Evolutionary conservation across 2,888 invertebrate species (phyloP).

Genomic region (Diogma glabrata): DNA sequence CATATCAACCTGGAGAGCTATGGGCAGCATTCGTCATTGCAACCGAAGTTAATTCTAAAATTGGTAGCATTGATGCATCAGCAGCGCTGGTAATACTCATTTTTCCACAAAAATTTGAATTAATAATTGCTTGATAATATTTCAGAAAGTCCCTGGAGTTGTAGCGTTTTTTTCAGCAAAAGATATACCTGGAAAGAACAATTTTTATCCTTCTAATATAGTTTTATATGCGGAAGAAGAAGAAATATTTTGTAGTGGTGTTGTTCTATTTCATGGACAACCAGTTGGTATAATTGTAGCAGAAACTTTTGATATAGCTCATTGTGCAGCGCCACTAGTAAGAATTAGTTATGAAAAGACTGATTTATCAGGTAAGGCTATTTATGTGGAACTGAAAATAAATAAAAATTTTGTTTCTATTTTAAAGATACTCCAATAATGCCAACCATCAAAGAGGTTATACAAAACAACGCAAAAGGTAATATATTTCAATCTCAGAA

Average conservation of each 20-base stretch:
- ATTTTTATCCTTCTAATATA: constrained; percentile 45
- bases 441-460: constrained; percentile 34
- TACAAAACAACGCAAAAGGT: constrained; percentile 26
- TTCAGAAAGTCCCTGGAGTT: too few species aligned
- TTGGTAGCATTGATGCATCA: constrained; percentile 49
- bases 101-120: too few species aligned
- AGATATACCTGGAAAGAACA: constrained; percentile 53
- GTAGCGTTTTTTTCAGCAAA: constrained; percentile 46
- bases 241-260: constrained; percentile 21
- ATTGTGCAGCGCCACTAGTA: constrained; percentile 43
- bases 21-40: constrained; percentile 59
- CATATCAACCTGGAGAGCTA: constrained; percentile 30
- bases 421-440: too few species aligned
- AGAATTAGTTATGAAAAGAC: constrained; percentile 35
- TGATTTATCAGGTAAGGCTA: too few species aligned
- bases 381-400: too few species aligned
- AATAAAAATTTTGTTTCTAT: too few species aligned
- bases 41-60: constrained; percentile 43
- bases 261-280: constrained; percentile 10
- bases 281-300: constrained; percentile 50
- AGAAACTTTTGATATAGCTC: constrained; percentile 41
- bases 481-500: too few species aligned
- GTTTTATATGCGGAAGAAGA: constrained; percentile 31
- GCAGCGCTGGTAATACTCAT: constrained; percentile 54
- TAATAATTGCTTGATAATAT: too few species aligned